Evolutionary conservation across 2,888 invertebrate genomes (phyloP).

Genomic region (Drosophila helvetica): DNA sequence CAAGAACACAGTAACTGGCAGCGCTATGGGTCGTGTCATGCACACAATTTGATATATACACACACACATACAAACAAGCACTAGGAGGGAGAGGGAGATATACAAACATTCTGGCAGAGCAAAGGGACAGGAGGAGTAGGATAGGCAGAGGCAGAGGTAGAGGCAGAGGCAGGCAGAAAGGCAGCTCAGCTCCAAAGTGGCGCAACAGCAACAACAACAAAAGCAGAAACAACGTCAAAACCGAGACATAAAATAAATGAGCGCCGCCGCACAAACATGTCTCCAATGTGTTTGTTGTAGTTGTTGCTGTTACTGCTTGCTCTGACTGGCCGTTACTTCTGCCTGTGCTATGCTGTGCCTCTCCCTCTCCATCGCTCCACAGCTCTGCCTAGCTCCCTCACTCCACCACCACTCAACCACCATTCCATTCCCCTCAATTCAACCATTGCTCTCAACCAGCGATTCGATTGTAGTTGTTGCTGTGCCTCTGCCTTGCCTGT

Average conservation of each 20-base stretch:
- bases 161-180: constrained; percentile 7
- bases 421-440: neutral
- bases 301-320: constrained; percentile 41
- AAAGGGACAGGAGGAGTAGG: constrained; percentile 18
- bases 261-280: constrained; percentile 76
- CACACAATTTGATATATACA: constrained; percentile 60
- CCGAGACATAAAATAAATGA: constrained; percentile 76
- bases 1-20: constrained; percentile 48
- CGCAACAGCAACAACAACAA: constrained; percentile 45
- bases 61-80: constrained; percentile 14
- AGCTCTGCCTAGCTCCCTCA: constrained; percentile 15
- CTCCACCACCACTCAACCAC: constrained; percentile 8
- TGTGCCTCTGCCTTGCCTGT: constrained; percentile 28
- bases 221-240: constrained; percentile 39
- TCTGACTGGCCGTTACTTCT: constrained; percentile 43
- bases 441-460: constrained; percentile 14
- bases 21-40: constrained; percentile 69
- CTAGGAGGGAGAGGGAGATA: constrained; percentile 1
- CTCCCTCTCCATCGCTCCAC: constrained; percentile 30
- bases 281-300: constrained; percentile 60
- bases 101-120: constrained; percentile 13
- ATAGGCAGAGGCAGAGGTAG: constrained; percentile 34
- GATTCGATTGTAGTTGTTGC: constrained; percentile 39
- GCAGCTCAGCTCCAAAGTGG: constrained; percentile 54
- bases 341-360: constrained; percentile 15